Evolutionary conservation across 2,113 vertebrate species (phyloP).

Genomic region (Piprites chloris): DNA sequence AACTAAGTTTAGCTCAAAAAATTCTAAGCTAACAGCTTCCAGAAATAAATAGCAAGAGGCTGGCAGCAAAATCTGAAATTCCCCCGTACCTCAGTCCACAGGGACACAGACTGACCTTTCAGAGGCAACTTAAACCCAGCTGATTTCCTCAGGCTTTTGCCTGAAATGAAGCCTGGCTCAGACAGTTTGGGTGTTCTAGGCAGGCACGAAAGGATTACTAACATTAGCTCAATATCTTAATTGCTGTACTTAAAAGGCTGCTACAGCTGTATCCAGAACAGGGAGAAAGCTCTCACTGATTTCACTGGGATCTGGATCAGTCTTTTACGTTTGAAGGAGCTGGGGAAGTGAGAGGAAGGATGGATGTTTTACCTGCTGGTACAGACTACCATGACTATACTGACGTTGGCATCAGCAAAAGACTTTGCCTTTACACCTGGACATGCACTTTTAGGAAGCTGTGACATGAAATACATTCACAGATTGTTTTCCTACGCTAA

Average conservation of each 20-base stretch:
- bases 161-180: not conserved
- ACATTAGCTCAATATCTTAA: not conserved
- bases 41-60: conserved; percentile 5
- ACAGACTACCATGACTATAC: not conserved
- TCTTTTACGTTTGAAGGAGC: not conserved
- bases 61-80: conserved; percentile 2
- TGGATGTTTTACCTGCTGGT: not conserved
- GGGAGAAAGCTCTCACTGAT: not conserved
- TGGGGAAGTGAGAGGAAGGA: not conserved
- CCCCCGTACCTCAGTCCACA: not conserved
- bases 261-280: not conserved
- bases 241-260: not conserved
- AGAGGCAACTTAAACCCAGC: not conserved
- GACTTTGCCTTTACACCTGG: not conserved
- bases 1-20: not conserved
- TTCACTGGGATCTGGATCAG: not conserved
- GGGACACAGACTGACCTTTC: not conserved
- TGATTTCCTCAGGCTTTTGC: conserved; percentile 9
- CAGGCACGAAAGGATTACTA: not conserved
- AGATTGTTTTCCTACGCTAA: not conserved
- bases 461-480: not conserved
- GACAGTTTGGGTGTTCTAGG: not conserved
- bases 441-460: not conserved
- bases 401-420: not conserved
- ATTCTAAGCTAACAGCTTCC: not conserved